Evolutionary conservation across 1,140 invertebrate species (phyloP).

Genomic region (Gonioctena quinquepunctata): DNA sequence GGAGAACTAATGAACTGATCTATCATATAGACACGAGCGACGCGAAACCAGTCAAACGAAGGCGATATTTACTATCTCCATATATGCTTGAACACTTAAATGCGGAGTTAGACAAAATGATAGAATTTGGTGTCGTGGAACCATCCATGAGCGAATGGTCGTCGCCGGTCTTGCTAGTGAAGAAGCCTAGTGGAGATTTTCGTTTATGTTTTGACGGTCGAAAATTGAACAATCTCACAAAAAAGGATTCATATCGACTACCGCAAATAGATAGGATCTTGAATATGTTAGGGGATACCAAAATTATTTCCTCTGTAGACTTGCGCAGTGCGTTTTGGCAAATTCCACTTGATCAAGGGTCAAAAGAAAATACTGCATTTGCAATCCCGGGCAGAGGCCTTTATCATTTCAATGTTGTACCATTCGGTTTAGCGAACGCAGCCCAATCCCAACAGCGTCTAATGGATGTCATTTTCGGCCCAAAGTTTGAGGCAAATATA

Average conservation of each 20-base stretch:
- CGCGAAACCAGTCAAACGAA: conserved; percentile 13
- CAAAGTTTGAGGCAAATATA: neutral
- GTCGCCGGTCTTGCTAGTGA: conserved; percentile 23
- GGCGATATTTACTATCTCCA: conserved; percentile 23
- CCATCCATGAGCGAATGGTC: conserved; percentile 23
- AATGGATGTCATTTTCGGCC: conserved; percentile 21
- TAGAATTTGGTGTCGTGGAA: conserved; percentile 20
- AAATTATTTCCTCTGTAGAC: conserved; percentile 46
- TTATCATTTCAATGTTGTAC: conserved; percentile 51
- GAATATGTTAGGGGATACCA: conserved; percentile 39
- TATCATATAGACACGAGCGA: neutral
- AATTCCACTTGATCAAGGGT: conserved; percentile 20
- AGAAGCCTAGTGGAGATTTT: conserved; percentile 22
- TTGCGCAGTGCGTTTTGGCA: neutral
- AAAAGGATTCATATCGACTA: conserved; percentile 35
- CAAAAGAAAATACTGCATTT: conserved; percentile 51
- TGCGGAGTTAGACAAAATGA: conserved; percentile 25
- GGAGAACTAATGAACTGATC: conserved; percentile 8
- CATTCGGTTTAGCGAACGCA: conserved; percentile 50
- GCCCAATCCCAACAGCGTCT: conserved; percentile 48
- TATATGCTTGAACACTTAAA: conserved; percentile 17
- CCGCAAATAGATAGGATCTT: conserved; percentile 41
- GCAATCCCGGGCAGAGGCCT: conserved; percentile 35
- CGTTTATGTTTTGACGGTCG: conserved; percentile 47
- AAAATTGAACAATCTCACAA: conserved; percentile 42